These are phyloP conservation scores for Plecotus auritus DNA, from an alignment of 2,113 vertebrate species.

Conservation along the genomic window DNA sequence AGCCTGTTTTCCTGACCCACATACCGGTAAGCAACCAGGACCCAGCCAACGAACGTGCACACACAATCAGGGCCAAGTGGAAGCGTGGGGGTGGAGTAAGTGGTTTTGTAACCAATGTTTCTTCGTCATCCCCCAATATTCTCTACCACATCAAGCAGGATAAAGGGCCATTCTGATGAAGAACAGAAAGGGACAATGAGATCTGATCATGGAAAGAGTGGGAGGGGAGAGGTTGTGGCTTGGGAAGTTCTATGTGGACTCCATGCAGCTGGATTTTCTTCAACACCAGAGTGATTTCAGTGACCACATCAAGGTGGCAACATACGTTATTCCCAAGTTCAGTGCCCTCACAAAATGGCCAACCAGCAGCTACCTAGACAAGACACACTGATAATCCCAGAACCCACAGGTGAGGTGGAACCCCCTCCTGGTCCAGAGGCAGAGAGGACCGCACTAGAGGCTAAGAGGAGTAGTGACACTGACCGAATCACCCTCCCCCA, in stretches of 20 bases:
- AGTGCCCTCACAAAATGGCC: background rate
- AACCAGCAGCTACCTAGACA: background rate
- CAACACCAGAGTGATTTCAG: background rate
- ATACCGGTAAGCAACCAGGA: background rate
- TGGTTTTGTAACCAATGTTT: background rate
- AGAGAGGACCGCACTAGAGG: background rate
- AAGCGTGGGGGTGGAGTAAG: background rate
- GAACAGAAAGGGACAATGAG: background rate
- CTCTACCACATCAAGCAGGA: background rate
- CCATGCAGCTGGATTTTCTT: background rate
- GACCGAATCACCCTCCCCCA: background rate
- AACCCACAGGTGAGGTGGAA: background rate
- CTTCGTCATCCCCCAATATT: background rate
- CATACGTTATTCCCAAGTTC: background rate
- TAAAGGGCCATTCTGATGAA: background rate
- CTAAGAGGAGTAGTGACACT: background rate
- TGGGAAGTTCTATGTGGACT: background rate
- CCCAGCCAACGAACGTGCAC: background rate
- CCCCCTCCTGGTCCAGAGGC: background rate
- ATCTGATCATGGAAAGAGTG: background rate
- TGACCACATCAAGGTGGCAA: background rate
- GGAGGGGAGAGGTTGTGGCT: background rate
- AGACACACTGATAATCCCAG: background rate
- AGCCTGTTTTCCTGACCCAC: background rate
- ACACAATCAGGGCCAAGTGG: background rate